Percentiles rank a stretch among this genome's conserved stretches.
Conservation (phyloP, 2,797 vertebrate genomes). For the Melanogrammus aeglefinus region DNA sequence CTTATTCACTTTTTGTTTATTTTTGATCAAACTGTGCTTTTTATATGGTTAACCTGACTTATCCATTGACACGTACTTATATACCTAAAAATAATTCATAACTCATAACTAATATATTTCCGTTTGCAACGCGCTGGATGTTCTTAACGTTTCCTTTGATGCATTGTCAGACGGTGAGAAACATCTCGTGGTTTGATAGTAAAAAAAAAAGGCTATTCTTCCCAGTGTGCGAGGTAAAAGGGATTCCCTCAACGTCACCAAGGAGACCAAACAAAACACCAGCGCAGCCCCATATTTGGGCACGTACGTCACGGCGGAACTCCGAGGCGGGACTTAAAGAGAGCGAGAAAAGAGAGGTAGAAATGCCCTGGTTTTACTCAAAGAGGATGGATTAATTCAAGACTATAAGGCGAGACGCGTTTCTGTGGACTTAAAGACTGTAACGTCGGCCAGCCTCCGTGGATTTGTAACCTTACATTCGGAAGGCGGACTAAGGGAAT, state of each 20-base stretch:
- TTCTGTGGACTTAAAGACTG: constrained; percentile 52
- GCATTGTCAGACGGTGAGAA: constrained; percentile 74
- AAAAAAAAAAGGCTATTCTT: constrained; percentile 75
- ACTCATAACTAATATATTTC: constrained; percentile 36
- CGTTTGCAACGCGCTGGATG: constrained; percentile 43
- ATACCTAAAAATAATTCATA: no score
- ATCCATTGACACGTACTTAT: no score
- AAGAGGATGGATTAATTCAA: constrained; percentile 83
- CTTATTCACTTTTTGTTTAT: background rate
- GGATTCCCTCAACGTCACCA: constrained; percentile 99
- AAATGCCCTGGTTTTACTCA: constrained; percentile 58
- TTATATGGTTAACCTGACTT: no score
- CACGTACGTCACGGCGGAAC: constrained; percentile 99
- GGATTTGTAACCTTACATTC: constrained; percentile 64
- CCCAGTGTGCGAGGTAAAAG: constrained; percentile 78
- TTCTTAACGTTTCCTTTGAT: constrained; percentile 55
- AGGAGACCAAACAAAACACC: constrained; percentile 97
- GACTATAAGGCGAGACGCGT: constrained; percentile 77
- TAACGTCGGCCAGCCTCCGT: constrained; percentile 34
- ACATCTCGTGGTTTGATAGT: constrained; percentile 72
- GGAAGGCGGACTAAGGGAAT: constrained; percentile 22
- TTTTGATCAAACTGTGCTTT: background rate
- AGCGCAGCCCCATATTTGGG: constrained; percentile 85
- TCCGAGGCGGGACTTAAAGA: constrained; percentile 76
- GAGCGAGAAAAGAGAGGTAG: constrained; percentile 35